Evolutionary conservation across 2,888 invertebrate species (phyloP).

Genomic region (Lochmaea crataegi): DNA sequence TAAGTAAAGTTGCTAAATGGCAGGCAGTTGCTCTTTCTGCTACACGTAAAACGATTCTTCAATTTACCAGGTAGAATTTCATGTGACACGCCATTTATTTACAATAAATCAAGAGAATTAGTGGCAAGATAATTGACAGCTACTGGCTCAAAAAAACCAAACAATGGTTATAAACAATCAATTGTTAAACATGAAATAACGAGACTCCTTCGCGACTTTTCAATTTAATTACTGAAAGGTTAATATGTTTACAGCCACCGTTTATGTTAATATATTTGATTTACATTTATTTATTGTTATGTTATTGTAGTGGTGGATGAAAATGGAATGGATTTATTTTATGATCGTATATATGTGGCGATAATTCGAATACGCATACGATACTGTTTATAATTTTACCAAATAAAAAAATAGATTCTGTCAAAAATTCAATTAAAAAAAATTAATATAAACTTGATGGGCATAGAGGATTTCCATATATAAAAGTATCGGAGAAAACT

Average conservation of each 20-base stretch:
- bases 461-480: too few species aligned
- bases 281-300: slow-evolving; percentile 3
- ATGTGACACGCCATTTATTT: slow-evolving; percentile 2
- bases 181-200: slow-evolving; percentile 5
- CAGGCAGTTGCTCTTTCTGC: neutral
- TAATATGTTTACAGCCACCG: neutral
- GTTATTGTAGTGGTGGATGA: neutral
- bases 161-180: slow-evolving; percentile 4
- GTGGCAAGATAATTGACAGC: neutral
- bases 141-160: neutral
- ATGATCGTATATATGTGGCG: neutral
- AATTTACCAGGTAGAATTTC: neutral
- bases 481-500: too few species aligned
- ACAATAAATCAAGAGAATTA: neutral
- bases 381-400: neutral
- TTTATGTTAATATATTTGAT: slow-evolving; percentile 1
- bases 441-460: too few species aligned
- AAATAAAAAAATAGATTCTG: too few species aligned
- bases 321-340: neutral
- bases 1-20: slow-evolving; percentile 4
- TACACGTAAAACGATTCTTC: neutral
- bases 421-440: too few species aligned
- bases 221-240: neutral
- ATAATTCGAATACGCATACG: neutral
- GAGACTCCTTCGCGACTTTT: neutral